A percentile compares a stretch with the other conserved stretches of the same genome.
Conservation (phyloP, 2,113 vertebrate species). For the Suricata suricatta region DNA sequence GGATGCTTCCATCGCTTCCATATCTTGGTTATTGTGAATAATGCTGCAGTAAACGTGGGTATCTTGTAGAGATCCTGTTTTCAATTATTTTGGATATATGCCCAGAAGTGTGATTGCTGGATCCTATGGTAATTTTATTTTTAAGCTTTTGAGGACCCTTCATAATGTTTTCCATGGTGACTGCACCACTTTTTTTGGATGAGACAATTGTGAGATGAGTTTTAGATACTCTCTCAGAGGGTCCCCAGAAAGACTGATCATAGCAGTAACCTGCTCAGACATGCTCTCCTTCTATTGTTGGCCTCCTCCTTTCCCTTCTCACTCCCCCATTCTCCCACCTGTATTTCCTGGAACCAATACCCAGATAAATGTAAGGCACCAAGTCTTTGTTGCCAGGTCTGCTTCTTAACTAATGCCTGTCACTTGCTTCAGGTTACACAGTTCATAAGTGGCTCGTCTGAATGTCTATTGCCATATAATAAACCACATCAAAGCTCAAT, state of each 20-base stretch:
- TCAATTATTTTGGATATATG: not conserved
- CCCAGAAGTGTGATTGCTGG: not conserved
- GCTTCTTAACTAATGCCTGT: not conserved
- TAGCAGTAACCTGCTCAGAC: not conserved
- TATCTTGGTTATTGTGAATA: not conserved
- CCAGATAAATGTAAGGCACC: not conserved
- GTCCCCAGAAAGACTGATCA: not conserved
- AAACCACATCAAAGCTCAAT: not conserved
- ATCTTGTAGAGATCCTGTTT: not conserved
- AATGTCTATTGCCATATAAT: not conserved
- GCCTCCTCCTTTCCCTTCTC: not conserved
- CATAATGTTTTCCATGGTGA: not conserved
- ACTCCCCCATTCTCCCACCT: not conserved
- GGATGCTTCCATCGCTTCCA: not conserved
- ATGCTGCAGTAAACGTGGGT: not conserved
- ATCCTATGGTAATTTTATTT: not conserved
- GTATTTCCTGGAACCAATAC: not conserved
- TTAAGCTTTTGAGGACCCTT: not conserved
- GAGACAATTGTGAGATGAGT: not conserved
- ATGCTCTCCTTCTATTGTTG: not conserved
- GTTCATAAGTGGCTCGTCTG: not conserved
- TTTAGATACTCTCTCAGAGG: not conserved
- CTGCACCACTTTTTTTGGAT: not conserved
- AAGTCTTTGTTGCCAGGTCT: not conserved
- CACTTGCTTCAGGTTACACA: not conserved